phyloP scores from a whole-genome alignment of 2,888 invertebrate genomes.

The Volucella zonaria region DNA sequence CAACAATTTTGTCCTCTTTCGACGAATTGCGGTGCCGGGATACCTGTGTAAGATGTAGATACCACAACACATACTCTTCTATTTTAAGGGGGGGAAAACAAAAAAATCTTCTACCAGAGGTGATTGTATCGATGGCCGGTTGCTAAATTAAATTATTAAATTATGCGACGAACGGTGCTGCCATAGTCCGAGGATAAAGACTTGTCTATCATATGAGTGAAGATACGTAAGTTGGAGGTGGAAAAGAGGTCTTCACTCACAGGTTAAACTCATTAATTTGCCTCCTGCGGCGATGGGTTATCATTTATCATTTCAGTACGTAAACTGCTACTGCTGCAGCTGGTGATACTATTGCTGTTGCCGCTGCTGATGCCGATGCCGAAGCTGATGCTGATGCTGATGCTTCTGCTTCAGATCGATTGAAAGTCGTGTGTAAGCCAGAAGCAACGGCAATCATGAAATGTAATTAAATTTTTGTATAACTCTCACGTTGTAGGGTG shows the following conservation, averaged over 20 bases:
- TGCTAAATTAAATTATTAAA: slow-evolving; percentile 68
- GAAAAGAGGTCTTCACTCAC: slow-evolving; percentile 3
- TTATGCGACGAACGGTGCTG: slow-evolving; percentile 41
- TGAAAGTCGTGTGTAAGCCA: slow-evolving; percentile 56
- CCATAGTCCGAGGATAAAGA: slow-evolving; percentile 9
- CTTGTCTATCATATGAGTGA: slow-evolving; percentile 21
- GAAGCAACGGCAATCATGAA: slow-evolving; percentile 45
- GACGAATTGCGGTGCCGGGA: slow-evolving; percentile 35
- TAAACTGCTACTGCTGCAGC: background rate
- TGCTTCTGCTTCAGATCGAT: slow-evolving; percentile 6
- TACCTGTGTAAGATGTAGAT: slow-evolving; percentile 32
- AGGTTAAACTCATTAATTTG: slow-evolving; percentile 43
- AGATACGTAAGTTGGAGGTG: slow-evolving; percentile 6
- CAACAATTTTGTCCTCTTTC: slow-evolving; percentile 47
- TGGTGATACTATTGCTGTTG: background rate
- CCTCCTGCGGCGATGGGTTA: slow-evolving; percentile 44
- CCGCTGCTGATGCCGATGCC: no score
- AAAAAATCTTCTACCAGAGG: slow-evolving; percentile 19
- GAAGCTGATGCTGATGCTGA: no score
- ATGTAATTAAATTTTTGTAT: slow-evolving; percentile 31
- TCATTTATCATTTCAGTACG: slow-evolving; percentile 37
- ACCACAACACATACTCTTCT: slow-evolving; percentile 3
- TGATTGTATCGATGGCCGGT: slow-evolving; percentile 62
- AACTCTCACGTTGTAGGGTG: background rate
- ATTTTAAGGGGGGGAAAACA: slow-evolving; percentile 27